Evolutionary conservation across 2,888 invertebrate genomes (phyloP), one percentile per base, ranked within the genome.

Genomic region (Holacanthella duospinosa): DNA sequence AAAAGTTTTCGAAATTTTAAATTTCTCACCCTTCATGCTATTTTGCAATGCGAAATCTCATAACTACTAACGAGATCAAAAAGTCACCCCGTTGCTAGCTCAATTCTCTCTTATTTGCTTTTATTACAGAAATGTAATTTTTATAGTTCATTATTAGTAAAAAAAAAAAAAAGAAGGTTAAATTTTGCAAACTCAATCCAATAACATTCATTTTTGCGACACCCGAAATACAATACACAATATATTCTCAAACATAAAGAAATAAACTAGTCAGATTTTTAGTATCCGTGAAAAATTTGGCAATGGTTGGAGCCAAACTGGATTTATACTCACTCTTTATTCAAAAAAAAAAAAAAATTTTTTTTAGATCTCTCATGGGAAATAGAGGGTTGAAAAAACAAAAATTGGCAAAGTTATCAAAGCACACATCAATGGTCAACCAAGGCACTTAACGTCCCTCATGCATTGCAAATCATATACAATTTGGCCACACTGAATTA

Each of bases 211-310:
- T n/a, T n/a, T n/a, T n/a, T n/a, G n/a, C n/a, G n/a, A n/a, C n/a
- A n/a, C n/a, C n/a, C n/a, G n/a, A n/a, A n/a, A n/a, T n/a, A n/a
- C n/a, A n/a, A n/a, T n/a, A n/a, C n/a, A 36, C 36, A 36, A 9
- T 16, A 16, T 6, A 36, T 36, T 6, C 16, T 16, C 9, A 4
- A 48, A 21, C 6, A n/a, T 48, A 48, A 9, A n/a, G n/a, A 48
- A 48, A 21, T 9, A 48, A 48, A 48, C 48, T 48, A 48, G 48
- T 48, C n/a, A 48, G 16, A 48, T 48, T 48, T 48, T 48, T 48
- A 48, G 48, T 48, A 48, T 21, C 48, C 48, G 21, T 48, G 48
- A 48, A 48, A 21, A 48, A 48, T 48, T 48, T 21, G 12, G 19
- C 12, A 48, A 48, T 48, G n/a, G n/a, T n/a, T n/a, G n/a, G n/a